Evolutionary conservation across 2,113 vertebrate genomes (phyloP).

Genomic region (Clinocottus analis): DNA sequence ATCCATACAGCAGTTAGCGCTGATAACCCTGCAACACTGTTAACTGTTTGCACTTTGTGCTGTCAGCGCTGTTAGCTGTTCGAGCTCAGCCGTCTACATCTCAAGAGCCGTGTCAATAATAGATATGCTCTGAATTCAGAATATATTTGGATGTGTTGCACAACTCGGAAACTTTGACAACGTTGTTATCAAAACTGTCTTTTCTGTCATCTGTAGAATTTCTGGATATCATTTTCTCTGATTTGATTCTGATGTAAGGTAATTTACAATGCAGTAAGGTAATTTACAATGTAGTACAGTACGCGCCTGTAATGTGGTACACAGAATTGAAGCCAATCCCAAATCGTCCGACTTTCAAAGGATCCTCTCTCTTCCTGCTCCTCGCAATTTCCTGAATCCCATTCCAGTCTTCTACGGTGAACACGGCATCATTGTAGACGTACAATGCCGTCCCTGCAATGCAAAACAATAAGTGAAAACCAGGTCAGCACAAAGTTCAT

Average conservation of each 20-base stretch:
- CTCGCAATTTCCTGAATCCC: conserved; percentile 98
- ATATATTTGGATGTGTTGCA: too few relatives aligned
- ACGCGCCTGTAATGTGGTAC: conserved; percentile 96
- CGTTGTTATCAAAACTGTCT: too few relatives aligned
- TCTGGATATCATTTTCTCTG: neutral
- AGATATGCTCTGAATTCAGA: too few relatives aligned
- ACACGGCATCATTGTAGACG: conserved; percentile 94
- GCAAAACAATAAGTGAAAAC: conserved; percentile 3
- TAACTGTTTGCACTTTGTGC: too few relatives aligned
- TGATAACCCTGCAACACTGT: too few relatives aligned
- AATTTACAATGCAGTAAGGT: neutral
- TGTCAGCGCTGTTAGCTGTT: too few relatives aligned
- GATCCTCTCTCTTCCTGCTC: conserved; percentile 97
- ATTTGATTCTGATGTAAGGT: neutral
- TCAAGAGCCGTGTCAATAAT: too few relatives aligned
- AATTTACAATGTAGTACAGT: neutral
- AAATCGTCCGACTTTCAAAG: conserved; percentile 97
- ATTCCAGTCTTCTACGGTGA: conserved; percentile 95
- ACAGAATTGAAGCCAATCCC: conserved; percentile 99
- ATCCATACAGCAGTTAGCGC: neutral
- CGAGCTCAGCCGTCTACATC: too few relatives aligned
- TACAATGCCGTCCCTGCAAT: conserved; percentile 91
- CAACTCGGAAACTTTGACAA: too few relatives aligned
- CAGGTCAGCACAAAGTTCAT: neutral
- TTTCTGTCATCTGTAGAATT: neutral